phyloP scores from a whole-genome alignment of 2,113 vertebrate genomes.

The Rhabdomys dilectus region DNA sequence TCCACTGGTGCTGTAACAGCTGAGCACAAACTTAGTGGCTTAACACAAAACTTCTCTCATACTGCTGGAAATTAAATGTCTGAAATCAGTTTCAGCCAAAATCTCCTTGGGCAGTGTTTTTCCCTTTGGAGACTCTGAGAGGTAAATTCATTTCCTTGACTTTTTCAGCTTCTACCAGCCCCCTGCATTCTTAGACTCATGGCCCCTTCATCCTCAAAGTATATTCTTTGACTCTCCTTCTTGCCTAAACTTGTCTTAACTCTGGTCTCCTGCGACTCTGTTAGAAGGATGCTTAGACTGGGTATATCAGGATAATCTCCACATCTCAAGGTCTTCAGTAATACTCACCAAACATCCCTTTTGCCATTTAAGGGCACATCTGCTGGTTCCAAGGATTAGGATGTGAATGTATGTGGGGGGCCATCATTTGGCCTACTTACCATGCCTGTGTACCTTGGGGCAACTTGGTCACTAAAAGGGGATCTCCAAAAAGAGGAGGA shows the following conservation, averaged over 20 bases:
- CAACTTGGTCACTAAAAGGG: neutral
- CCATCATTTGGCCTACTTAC: neutral
- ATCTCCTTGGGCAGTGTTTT: neutral
- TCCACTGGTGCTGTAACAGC: neutral
- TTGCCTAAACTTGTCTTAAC: too few relatives aligned
- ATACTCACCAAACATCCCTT: neutral
- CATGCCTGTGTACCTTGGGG: neutral
- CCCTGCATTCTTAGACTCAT: neutral
- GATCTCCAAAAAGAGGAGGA: neutral
- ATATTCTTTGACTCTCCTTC: too few relatives aligned
- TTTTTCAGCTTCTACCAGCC: neutral
- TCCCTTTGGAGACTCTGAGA: neutral
- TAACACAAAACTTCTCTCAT: neutral
- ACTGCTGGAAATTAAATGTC: neutral
- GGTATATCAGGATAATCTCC: neutral
- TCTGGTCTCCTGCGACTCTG: too few relatives aligned
- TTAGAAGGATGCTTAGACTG: neutral
- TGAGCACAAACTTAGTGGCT: neutral
- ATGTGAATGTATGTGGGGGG: neutral
- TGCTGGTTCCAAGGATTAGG: neutral
- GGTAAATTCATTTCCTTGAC: neutral
- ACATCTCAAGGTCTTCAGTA: neutral
- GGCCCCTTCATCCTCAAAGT: too few relatives aligned
- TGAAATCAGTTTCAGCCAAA: neutral
- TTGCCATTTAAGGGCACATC: conserved; percentile 2